These are phyloP conservation scores for Blennius ocellaris DNA, from an alignment of 2,113 vertebrate species.

Conservation along the genomic window DNA sequence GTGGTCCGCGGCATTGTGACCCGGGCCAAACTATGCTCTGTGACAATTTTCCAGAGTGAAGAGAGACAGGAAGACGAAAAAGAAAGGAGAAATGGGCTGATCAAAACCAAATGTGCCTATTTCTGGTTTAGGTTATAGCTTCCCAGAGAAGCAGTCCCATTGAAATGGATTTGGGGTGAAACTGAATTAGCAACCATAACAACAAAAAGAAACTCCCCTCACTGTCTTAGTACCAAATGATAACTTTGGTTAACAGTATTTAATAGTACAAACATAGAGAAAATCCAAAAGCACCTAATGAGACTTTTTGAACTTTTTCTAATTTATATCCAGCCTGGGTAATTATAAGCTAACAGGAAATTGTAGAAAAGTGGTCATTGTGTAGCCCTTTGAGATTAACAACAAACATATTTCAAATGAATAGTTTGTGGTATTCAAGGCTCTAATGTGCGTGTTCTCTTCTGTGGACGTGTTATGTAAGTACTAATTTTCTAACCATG, in stretches of 20 bases:
- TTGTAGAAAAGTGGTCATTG: too few species aligned
- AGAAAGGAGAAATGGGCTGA: constrained; percentile 45
- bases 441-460: too few species aligned
- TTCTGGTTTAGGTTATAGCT: constrained; percentile 13
- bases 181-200: not conserved
- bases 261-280: too few species aligned
- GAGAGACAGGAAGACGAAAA: constrained; percentile 27
- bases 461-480: too few species aligned
- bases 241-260: not conserved
- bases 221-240: not conserved
- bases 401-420: too few species aligned
- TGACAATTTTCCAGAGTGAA: constrained; percentile 58
- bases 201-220: not conserved
- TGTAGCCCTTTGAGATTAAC: too few species aligned
- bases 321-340: too few species aligned
- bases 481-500: too few species aligned
- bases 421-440: too few species aligned
- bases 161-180: constrained; percentile 6
- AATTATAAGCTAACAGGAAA: too few species aligned
- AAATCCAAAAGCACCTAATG: too few species aligned
- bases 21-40: constrained; percentile 64
- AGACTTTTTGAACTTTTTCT: too few species aligned
- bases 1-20: constrained; percentile 52
- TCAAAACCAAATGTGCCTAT: constrained; percentile 69
- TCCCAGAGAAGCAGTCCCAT: not conserved